These are phyloP conservation scores for Psilopogon haemacephalus DNA, from an alignment of 2,113 vertebrate genomes.

Conservation along the genomic window DNA sequence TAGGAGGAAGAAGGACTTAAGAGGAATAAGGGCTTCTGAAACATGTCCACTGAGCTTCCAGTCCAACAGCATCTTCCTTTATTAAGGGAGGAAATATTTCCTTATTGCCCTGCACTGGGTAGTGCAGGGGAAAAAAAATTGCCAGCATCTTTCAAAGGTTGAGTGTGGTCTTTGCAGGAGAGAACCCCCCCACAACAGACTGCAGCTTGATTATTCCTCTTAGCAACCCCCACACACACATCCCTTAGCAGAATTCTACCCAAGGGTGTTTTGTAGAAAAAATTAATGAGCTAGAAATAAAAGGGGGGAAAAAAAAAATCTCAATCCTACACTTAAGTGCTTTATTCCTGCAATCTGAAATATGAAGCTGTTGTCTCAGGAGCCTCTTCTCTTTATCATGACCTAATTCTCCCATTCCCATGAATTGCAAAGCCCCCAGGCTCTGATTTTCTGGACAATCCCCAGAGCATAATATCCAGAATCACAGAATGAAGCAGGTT, in stretches of 20 bases:
- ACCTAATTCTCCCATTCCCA: conserved; percentile 11
- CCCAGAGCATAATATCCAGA: too few relatives aligned
- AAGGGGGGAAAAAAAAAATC: neutral
- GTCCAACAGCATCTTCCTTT: neutral
- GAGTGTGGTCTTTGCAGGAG: neutral
- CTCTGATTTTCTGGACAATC: neutral
- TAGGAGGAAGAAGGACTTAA: neutral
- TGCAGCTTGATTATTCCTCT: neutral
- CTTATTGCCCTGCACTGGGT: neutral
- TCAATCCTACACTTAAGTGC: neutral
- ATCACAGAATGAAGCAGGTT: too few relatives aligned
- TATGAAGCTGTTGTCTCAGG: conserved; percentile 18
- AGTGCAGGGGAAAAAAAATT: neutral
- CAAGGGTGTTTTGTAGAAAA: neutral
- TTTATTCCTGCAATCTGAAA: neutral
- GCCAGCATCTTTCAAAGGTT: neutral
- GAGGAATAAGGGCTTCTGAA: neutral
- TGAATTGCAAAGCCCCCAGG: neutral
- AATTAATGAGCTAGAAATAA: neutral
- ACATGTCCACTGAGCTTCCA: neutral
- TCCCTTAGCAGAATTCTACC: neutral
- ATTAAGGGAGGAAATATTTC: neutral
- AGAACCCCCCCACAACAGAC: neutral
- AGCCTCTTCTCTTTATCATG: neutral
- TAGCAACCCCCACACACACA: too few relatives aligned